phyloP scores from a whole-genome alignment of 2,113 vertebrate species.

The Columba livia region DNA sequence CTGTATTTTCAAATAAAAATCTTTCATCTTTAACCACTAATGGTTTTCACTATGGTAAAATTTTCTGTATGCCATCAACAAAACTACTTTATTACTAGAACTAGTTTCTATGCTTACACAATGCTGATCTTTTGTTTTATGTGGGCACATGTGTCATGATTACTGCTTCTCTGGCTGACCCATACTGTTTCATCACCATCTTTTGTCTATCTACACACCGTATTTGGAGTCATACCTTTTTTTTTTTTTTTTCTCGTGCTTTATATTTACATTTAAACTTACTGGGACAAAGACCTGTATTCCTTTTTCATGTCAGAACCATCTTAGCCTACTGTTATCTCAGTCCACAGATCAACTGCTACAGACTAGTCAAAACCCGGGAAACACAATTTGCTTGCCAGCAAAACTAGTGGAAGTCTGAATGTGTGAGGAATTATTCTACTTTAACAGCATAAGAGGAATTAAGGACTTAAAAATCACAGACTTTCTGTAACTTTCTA shows the following conservation, averaged over 20 bases:
- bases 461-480: neutral
- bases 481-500: neutral
- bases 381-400: neutral
- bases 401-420: neutral
- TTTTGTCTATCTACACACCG: neutral
- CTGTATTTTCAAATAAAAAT: neutral
- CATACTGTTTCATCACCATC: neutral
- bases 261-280: neutral
- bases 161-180: neutral
- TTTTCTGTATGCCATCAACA: neutral
- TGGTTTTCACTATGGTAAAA: neutral
- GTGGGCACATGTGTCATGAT: neutral
- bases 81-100: neutral
- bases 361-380: neutral
- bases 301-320: neutral
- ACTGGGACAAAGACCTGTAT: neutral
- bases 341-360: neutral
- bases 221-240: neutral
- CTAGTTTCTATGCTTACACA: neutral
- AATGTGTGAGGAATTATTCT: neutral
- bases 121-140: neutral
- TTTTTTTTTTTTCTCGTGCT: neutral
- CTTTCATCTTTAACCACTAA: neutral
- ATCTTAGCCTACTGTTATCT: neutral
- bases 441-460: neutral